Evolutionary conservation across 2,113 vertebrate species (phyloP).

Genomic region (Pomatorhinus ruficollis): DNA sequence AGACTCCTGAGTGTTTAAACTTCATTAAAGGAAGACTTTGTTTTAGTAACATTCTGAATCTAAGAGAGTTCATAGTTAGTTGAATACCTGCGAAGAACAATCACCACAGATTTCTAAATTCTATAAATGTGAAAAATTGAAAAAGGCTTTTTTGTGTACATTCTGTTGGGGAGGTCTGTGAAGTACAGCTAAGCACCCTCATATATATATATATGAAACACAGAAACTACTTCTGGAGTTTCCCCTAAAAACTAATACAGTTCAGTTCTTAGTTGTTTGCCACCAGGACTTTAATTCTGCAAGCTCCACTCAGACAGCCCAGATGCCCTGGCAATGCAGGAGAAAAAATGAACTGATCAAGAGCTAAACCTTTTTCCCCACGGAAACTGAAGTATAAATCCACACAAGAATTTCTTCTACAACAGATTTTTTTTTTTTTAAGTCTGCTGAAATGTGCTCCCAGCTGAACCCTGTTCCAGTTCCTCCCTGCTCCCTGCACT

Average conservation of each 20-base stretch:
- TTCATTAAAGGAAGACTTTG: neutral
- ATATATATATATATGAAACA: neutral
- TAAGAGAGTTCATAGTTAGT: neutral
- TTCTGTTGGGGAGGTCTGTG: neutral
- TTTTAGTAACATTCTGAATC: neutral
- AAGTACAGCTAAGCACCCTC: neutral
- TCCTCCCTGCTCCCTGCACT: neutral
- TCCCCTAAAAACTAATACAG: neutral
- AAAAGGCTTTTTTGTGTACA: neutral
- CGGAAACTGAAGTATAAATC: neutral
- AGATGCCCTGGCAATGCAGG: neutral
- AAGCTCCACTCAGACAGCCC: neutral
- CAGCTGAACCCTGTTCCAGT: neutral
- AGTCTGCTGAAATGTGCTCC: neutral
- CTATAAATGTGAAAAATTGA: neutral
- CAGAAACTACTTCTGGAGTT: neutral
- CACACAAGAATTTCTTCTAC: neutral
- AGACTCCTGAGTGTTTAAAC: neutral
- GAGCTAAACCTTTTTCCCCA: neutral
- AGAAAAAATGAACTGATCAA: neutral
- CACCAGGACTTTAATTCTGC: neutral
- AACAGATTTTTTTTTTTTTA: neutral
- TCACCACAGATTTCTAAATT: neutral
- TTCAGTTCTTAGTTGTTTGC: neutral
- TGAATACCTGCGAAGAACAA: neutral